Conservation (phyloP, 2,113 vertebrate genomes). For the Megaceryle torquata region DNA sequence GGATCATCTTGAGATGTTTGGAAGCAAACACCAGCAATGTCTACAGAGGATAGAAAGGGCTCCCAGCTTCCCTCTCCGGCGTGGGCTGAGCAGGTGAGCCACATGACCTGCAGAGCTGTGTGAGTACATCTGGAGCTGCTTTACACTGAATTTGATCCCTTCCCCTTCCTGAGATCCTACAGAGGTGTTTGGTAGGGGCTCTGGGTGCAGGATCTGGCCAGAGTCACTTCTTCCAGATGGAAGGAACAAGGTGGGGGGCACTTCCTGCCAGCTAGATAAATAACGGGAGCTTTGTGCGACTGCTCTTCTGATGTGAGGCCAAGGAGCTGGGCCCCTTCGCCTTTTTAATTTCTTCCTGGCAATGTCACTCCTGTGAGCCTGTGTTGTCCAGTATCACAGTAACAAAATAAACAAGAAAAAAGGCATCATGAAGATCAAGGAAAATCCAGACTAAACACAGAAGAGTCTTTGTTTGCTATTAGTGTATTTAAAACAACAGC, state of each 20-base stretch:
- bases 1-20: background rate
- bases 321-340: background rate
- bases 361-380: background rate
- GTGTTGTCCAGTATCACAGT: background rate
- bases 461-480: constrained; percentile 28
- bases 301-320: constrained; percentile 36
- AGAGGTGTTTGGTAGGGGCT: background rate
- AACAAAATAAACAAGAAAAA: constrained; percentile 56
- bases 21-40: background rate
- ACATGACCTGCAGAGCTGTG: background rate
- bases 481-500: constrained; percentile 30
- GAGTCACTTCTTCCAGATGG: background rate
- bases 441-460: constrained; percentile 52
- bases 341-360: constrained; percentile 10
- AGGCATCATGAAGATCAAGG: constrained; percentile 46
- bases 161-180: background rate
- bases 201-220: background rate
- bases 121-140: constrained; percentile 2
- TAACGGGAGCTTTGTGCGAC: background rate
- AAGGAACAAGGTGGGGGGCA: background rate
- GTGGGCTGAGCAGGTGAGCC: background rate
- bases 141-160: background rate
- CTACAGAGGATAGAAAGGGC: background rate
- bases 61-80: background rate
- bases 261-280: constrained; percentile 44